Evolutionary conservation across 2,888 invertebrate genomes (phyloP).

Genomic region (Hemistola chrysoprasaria): DNA sequence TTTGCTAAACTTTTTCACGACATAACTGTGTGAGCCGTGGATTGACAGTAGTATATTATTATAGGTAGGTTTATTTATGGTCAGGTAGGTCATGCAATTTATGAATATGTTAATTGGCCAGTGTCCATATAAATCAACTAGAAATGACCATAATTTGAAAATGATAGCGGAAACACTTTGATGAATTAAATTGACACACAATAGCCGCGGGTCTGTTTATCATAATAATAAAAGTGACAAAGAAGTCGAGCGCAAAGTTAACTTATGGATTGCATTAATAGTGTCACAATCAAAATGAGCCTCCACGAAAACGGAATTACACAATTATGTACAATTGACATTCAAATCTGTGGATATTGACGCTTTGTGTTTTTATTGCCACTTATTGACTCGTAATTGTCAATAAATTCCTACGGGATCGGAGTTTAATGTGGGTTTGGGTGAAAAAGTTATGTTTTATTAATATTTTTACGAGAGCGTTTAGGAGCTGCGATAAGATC

Average conservation of each 20-base stretch:
- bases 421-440: slow-evolving; percentile 81
- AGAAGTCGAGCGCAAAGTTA: slow-evolving; percentile 69
- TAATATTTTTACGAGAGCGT: slow-evolving; percentile 82
- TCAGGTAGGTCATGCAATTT: slow-evolving; percentile 20
- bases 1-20: not conserved
- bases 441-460: slow-evolving; percentile 82
- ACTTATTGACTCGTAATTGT: slow-evolving; percentile 81
- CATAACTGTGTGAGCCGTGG: too few relatives aligned
- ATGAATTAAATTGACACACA: slow-evolving; percentile 62
- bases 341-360: slow-evolving; percentile 80
- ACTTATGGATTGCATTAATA: slow-evolving; percentile 74
- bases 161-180: slow-evolving; percentile 60
- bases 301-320: slow-evolving; percentile 78
- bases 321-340: slow-evolving; percentile 81
- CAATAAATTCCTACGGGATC: slow-evolving; percentile 81
- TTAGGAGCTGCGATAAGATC: slow-evolving; percentile 78
- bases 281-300: slow-evolving; percentile 75
- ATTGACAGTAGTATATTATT: too few relatives aligned
- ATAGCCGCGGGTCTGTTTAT: slow-evolving; percentile 68
- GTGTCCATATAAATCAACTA: slow-evolving; percentile 28
- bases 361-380: slow-evolving; percentile 80
- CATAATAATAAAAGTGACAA: slow-evolving; percentile 68
- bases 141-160: slow-evolving; percentile 39
- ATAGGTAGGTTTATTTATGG: too few relatives aligned
- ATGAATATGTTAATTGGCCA: slow-evolving; percentile 36